Base-by-base conservation (phyloP, 2,888 invertebrate genomes). In the Magallana nippona region DNA sequence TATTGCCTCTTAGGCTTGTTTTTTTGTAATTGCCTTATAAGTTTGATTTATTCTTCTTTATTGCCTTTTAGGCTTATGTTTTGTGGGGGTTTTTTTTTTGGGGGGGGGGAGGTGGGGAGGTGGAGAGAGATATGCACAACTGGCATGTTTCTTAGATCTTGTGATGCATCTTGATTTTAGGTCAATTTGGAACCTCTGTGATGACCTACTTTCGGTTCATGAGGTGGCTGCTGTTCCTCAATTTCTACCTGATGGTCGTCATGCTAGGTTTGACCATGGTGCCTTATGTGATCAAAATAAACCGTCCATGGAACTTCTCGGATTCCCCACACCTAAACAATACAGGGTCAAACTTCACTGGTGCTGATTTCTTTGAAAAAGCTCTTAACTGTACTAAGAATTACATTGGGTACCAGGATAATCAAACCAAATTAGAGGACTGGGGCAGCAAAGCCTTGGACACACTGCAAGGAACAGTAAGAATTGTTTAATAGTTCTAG, bases 211-310 rank as follows among this genome's bases (percentile, higher is more conserved):
- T 98, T 93, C 95, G 97, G 5, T 97, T 98, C 92, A 95, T 98
- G 57, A 96, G 97, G 91, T 98, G 97, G 97, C 95, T 98, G 1
- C 95, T 98, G 91, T 96, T 97, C 92, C 95, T 98, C 80, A 98
- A 98, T 94, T 91, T 97, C 57, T 94, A 95, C 84, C 96, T 97
- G 90, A 96, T 96, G 60, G 78, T 95, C 2, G 93, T 97, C 71
- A 96, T 97, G 83, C 95, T 96, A 78, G 82, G 95, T n/a, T 96
- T 97, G 88, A 95, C 97, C 79, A 95, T 97, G 2, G 88, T 97
- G 88, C 97, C 97, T 17, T 91, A 90, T 78, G 62, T 89, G 1
- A 80, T 87, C 1, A 83, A 97, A 13, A 71, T 87, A 5, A 83
- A 83, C 0, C 17, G 32, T 11, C 58, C 19, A 10, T 55, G 2